Percentiles rank a stretch among this genome's conserved stretches.
phyloP scores from a whole-genome alignment of 2,113 vertebrate genomes.

The Tenebrosternarchus preto region DNA sequence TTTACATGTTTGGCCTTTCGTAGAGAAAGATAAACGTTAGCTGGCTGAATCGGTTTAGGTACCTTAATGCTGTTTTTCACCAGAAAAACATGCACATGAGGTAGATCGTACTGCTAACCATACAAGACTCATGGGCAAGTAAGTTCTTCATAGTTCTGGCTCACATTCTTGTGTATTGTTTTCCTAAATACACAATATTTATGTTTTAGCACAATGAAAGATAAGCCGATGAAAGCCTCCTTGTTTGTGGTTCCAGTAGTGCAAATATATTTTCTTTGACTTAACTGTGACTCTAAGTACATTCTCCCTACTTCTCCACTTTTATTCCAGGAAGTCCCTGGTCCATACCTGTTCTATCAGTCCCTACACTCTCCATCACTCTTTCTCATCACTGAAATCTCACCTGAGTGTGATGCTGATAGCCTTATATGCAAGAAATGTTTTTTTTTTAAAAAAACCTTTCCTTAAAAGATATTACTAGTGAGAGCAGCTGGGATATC shows the following conservation, averaged over 20 bases:
- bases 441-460: slow-evolving; percentile 32
- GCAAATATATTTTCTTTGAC: background rate
- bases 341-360: slow-evolving; percentile 20
- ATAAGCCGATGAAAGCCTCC: background rate
- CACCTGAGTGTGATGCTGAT: slow-evolving; percentile 19
- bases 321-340: slow-evolving; percentile 15
- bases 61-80: too few species aligned
- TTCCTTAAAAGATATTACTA: slow-evolving; percentile 22
- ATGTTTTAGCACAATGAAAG: too few species aligned
- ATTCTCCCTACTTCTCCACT: background rate
- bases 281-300: background rate
- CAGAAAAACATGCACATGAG: too few species aligned
- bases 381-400: slow-evolving; percentile 11
- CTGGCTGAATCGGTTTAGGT: too few species aligned
- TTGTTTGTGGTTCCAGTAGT: background rate
- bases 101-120: too few species aligned
- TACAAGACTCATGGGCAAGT: too few species aligned
- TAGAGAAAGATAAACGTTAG: too few species aligned
- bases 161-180: too few species aligned
- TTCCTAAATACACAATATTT: too few species aligned
- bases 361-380: background rate
- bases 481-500: background rate
- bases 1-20: too few species aligned
- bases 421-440: slow-evolving; percentile 8
- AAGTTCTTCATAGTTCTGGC: too few species aligned